Evolutionary conservation across 2,113 vertebrate species (phyloP), one percentile per base, ranked within the genome.

Genomic region (Marmota monax): DNA sequence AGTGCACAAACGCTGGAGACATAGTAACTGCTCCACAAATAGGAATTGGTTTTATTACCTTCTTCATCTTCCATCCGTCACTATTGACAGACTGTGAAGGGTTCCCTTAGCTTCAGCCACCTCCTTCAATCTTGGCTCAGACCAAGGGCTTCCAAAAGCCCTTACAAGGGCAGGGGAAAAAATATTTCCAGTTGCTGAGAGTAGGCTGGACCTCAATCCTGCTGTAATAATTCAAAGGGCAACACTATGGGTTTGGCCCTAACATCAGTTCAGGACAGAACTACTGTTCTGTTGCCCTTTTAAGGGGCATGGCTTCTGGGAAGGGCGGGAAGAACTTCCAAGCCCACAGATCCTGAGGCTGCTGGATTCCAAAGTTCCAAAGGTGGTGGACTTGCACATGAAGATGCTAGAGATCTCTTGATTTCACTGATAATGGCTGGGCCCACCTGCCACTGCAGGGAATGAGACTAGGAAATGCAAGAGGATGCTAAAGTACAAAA

Each of bases 181-280:
- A 67, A 32, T 83, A 72, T 17, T 56, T 70, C n/a, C 0, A 2
- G 34, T 37, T 70, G 82, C 37, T 63, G 63, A 78, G 14, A 42
- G 32, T 51, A 80, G 67, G 29, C 1, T 0, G 0, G 23, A 37
- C 70, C 23, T 78, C 25, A 23, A 3, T 1, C 27, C 7, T 63
- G 1, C 61, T 42, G 48, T 67, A 63, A 74, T 88, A 82, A 42
- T 79, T 89, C 63, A 93, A 85, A 79, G 17, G 48, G 32, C 48
- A 56, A 32, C 0, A 1, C 14, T 0, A 12, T 3, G 13, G 69
- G 3, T 14, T 56, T 0, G 0, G n/a, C 25, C n/a, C 17, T 13
- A 8, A n/a, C 45, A 2, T 8, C 63, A 16, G 25, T 39, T 88
- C 32, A 48, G 79, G 37, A 56, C 70, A 56, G n/a, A 83, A 48